These are phyloP conservation scores for Coendou prehensilis DNA, from an alignment of 2,797 vertebrate genomes.

Conservation along the genomic window DNA sequence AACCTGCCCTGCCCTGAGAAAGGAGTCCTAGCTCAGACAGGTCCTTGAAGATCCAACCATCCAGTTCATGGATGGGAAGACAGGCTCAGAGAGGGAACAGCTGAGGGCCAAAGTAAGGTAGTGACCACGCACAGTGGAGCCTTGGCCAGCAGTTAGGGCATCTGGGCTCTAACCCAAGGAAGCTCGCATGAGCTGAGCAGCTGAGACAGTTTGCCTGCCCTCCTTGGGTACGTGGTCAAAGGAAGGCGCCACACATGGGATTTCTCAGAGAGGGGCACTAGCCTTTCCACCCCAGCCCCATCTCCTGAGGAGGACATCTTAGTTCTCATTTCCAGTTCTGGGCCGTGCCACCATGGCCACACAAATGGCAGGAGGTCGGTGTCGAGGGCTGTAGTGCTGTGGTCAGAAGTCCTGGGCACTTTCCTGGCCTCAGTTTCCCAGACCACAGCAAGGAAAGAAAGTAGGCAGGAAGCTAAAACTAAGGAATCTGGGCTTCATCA, in stretches of 20 bases:
- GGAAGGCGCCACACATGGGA: fast-evolving
- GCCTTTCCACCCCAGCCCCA: not conserved
- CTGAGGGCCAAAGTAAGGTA: not conserved
- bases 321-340: not conserved
- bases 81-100: not conserved
- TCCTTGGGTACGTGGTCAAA: fast-evolving
- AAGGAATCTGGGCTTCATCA: not conserved
- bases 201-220: not conserved
- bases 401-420: not conserved
- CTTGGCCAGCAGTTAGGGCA: not conserved
- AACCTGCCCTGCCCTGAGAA: not conserved
- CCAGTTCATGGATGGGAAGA: not conserved
- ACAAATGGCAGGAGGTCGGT: not conserved
- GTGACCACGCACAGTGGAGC: fast-evolving
- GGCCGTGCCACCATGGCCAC: not conserved
- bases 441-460: not conserved
- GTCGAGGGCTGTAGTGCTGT: not conserved
- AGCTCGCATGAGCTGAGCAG: not conserved
- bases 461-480: not conserved
- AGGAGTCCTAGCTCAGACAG: not conserved
- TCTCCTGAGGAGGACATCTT: not conserved
- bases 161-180: not conserved
- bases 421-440: not conserved
- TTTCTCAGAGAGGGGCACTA: not conserved
- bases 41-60: not conserved